Percentiles rank a stretch among this genome's conserved stretches.
These are phyloP conservation scores for Gasterosteus nipponicus DNA, from an alignment of 2,113 vertebrate genomes.

Conservation along the genomic window DNA sequence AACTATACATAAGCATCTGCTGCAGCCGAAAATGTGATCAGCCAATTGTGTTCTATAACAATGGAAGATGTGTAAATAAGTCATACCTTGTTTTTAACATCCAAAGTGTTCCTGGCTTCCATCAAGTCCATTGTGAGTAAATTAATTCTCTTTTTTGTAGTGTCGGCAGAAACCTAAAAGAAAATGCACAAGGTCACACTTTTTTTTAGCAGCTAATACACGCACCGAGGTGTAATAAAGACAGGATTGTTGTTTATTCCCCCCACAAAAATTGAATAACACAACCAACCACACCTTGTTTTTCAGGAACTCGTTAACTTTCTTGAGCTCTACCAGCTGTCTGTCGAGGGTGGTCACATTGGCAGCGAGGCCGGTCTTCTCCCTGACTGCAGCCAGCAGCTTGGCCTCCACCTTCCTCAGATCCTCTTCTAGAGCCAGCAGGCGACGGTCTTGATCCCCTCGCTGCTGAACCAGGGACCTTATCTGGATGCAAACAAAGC, in stretches of 20 bases:
- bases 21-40: conserved; percentile 24
- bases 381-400: conserved; percentile 84
- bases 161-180: conserved; percentile 88
- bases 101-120: conserved; percentile 88
- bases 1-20: not conserved
- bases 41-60: not conserved
- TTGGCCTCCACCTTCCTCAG: conserved; percentile 88
- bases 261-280: not conserved
- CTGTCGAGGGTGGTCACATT: conserved; percentile 88
- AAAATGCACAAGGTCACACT: not conserved
- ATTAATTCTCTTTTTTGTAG: conserved; percentile 89
- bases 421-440: conserved; percentile 86
- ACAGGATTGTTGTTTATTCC: not conserved
- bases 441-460: conserved; percentile 86
- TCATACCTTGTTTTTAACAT: conserved; percentile 86
- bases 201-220: not conserved
- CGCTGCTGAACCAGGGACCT: conserved; percentile 88
- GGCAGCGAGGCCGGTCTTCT: conserved; percentile 87
- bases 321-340: conserved; percentile 87
- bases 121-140: conserved; percentile 88
- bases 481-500: conserved; percentile 78
- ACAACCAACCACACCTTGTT: conserved; percentile 84
- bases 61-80: not conserved
- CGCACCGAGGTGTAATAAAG: not conserved
- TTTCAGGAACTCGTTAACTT: conserved; percentile 90